phyloP scores from a whole-genome alignment of 2,888 invertebrate species.

The Pachliopta kotzebuea region DNA sequence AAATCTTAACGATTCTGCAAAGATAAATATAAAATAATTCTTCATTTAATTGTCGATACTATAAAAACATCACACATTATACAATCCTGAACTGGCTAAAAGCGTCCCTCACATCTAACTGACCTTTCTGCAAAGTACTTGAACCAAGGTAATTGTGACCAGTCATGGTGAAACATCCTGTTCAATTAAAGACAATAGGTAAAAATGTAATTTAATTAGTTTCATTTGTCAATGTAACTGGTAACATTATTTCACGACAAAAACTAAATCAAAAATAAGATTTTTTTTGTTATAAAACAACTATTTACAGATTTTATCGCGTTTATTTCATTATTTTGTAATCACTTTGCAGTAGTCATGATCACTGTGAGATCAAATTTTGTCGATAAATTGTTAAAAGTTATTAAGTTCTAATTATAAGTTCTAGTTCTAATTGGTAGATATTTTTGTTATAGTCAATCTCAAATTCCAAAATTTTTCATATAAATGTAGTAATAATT shows the following conservation, averaged over 20 bases:
- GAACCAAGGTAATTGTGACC: slow-evolving; percentile 8
- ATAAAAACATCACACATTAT: not conserved
- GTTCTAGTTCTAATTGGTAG: too few relatives aligned
- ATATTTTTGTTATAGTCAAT: too few relatives aligned
- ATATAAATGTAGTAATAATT: too few relatives aligned
- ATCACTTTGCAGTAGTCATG: too few relatives aligned
- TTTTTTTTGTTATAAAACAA: not conserved
- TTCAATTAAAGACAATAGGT: slow-evolving; percentile 6
- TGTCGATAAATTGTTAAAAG: too few relatives aligned
- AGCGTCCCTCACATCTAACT: slow-evolving; percentile 10
- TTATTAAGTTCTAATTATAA: too few relatives aligned
- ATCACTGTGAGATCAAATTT: too few relatives aligned
- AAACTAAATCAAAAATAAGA: not conserved
- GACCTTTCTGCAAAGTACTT: slow-evolving; percentile 10
- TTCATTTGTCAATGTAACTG: not conserved
- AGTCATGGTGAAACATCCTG: slow-evolving; percentile 19
- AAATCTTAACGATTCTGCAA: too few relatives aligned
- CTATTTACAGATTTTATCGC: too few relatives aligned
- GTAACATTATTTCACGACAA: not conserved
- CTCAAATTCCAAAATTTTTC: too few relatives aligned
- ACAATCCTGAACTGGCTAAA: not conserved
- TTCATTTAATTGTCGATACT: not conserved
- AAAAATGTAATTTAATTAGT: not conserved
- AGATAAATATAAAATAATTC: too few relatives aligned
- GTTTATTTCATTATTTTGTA: too few relatives aligned